Evolutionary conservation across 2,797 vertebrate genomes (phyloP).

Genomic region (Adrianichthys oophorus): DNA sequence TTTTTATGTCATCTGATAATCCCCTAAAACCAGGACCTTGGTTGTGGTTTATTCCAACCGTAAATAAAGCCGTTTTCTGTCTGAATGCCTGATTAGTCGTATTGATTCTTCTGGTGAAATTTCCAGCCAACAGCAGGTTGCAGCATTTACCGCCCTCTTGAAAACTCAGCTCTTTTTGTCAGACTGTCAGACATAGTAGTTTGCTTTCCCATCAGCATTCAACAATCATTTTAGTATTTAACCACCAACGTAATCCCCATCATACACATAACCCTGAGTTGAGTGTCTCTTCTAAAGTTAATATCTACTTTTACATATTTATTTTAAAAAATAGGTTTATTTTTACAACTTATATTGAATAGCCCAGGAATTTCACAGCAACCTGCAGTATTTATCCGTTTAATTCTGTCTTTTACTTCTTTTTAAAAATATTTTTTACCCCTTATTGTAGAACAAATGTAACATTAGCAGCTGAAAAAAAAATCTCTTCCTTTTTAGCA

Average conservation of each 20-base stretch:
- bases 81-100: conserved; percentile 8
- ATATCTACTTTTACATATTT: background rate
- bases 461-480: conserved; percentile 47
- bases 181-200: background rate
- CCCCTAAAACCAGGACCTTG: background rate
- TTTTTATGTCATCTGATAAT: background rate
- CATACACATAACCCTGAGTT: background rate
- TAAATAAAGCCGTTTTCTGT: conserved; percentile 1
- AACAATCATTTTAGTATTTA: conserved; percentile 1
- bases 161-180: background rate
- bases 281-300: background rate
- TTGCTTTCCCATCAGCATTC: background rate
- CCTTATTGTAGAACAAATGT: conserved; percentile 37
- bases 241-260: no score
- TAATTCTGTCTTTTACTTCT: background rate
- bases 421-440: conserved; percentile 7
- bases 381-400: background rate
- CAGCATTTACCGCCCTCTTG: conserved; percentile 1
- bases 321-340: background rate
- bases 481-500: conserved; percentile 20
- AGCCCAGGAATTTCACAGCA: conserved; percentile 3
- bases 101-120: conserved; percentile 4
- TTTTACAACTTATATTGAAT: conserved; percentile 1
- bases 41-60: background rate
- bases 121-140: background rate